Evolutionary conservation across 2,888 invertebrate species (phyloP).

Genomic region (Hirtodrosophila cameraria): DNA sequence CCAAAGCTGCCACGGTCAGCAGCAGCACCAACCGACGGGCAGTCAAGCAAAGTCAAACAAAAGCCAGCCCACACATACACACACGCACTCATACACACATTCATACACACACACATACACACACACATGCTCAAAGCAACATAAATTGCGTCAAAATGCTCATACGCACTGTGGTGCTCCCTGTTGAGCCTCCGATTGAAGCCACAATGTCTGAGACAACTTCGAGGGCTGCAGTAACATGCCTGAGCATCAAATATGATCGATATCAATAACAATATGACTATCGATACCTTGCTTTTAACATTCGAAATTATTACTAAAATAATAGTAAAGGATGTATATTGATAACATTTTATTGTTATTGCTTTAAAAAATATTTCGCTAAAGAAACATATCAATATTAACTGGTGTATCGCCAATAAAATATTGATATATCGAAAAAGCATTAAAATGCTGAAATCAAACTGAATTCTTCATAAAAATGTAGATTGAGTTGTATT

Average conservation of each 20-base stretch:
- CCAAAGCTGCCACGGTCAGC: constrained; percentile 28
- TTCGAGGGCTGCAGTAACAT: constrained; percentile 42
- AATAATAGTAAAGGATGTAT: too few species aligned
- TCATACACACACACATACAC: constrained; percentile 11
- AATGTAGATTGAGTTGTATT: too few species aligned
- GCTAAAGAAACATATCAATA: too few species aligned
- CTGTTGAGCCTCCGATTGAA: constrained; percentile 59
- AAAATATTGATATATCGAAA: too few species aligned
- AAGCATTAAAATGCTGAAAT: too few species aligned
- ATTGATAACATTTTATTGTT: too few species aligned
- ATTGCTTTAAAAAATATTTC: too few species aligned
- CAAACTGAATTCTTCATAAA: too few species aligned
- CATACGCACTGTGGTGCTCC: constrained; percentile 50
- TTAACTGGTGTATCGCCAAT: too few species aligned
- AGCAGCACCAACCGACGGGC: constrained; percentile 25
- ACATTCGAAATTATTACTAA: too few species aligned
- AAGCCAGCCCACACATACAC: constrained; percentile 15
- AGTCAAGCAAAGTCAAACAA: constrained; percentile 58
- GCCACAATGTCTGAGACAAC: constrained; percentile 49
- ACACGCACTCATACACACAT: not conserved
- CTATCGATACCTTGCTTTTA: too few species aligned
- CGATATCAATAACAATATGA: too few species aligned
- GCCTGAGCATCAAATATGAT: not conserved
- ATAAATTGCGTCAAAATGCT: constrained; percentile 56
- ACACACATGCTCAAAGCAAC: constrained; percentile 43